phyloP scores from a whole-genome alignment of 2,113 vertebrate genomes.

The Pitta sordida region DNA sequence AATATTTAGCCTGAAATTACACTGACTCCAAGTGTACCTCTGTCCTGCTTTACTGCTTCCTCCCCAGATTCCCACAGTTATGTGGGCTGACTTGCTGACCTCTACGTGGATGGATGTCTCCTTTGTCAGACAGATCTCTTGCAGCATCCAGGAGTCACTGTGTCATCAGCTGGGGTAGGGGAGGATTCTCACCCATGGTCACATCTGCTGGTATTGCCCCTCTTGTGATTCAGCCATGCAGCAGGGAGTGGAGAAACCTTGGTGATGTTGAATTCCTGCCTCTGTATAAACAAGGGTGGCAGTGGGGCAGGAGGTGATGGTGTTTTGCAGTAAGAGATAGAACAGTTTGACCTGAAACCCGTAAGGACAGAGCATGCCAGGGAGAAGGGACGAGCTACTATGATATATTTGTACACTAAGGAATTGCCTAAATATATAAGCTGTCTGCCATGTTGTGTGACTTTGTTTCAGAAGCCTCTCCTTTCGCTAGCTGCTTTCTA shows the following conservation, averaged over 20 bases:
- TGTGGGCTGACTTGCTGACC: neutral
- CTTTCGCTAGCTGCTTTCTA: constrained; percentile 41
- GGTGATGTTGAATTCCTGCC: neutral
- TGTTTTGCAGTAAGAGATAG: neutral
- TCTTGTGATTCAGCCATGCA: neutral
- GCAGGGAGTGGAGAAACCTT: neutral
- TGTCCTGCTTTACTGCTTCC: neutral
- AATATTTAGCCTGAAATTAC: neutral
- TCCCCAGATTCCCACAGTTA: neutral
- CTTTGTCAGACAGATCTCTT: neutral
- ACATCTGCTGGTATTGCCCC: neutral
- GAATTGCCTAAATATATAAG: neutral
- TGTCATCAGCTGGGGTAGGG: neutral
- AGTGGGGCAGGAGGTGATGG: neutral
- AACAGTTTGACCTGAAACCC: neutral
- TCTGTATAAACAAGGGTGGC: neutral
- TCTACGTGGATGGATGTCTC: neutral
- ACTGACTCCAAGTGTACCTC: neutral
- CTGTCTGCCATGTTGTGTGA: neutral
- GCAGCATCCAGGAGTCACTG: neutral
- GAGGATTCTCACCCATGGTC: neutral
- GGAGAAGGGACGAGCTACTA: neutral
- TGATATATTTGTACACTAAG: neutral
- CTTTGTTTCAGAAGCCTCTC: constrained; percentile 44
- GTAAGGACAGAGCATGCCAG: neutral